A percentile compares a stretch with the other conserved stretches of the same genome.
These are phyloP conservation scores for Beris chalybata DNA, from an alignment of 2,888 invertebrate species.

Conservation along the genomic window DNA sequence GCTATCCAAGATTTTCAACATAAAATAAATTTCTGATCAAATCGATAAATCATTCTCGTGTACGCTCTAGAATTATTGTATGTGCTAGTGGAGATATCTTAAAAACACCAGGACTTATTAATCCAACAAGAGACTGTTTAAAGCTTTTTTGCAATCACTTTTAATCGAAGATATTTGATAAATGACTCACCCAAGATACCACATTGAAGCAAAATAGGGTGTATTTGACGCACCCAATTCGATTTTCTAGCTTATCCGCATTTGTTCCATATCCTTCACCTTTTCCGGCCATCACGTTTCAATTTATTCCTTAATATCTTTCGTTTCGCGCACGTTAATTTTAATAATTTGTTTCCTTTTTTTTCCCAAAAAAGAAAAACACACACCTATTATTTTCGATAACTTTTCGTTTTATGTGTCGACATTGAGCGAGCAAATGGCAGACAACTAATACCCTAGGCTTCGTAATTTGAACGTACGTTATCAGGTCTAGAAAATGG, in stretches of 20 bases:
- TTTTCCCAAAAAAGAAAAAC: neutral
- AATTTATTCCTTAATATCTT: neutral
- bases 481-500: no score
- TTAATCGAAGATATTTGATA: conserved; percentile 7
- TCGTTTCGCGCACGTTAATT: neutral
- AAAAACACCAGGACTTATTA: neutral
- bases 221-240: conserved; percentile 79
- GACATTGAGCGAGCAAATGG: no score
- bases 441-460: no score
- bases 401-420: no score
- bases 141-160: neutral
- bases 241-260: conserved; percentile 66
- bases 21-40: neutral
- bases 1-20: neutral
- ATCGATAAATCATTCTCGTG: neutral
- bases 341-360: neutral
- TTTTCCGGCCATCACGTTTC: conserved; percentile 18
- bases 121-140: no score
- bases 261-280: conserved; percentile 40
- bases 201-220: conserved; percentile 80
- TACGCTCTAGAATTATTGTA: no score
- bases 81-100: neutral
- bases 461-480: no score
- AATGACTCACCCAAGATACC: conserved; percentile 72
- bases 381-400: no score